phyloP scores from a whole-genome alignment of 2,113 vertebrate species.

The Elephantulus edwardii region DNA sequence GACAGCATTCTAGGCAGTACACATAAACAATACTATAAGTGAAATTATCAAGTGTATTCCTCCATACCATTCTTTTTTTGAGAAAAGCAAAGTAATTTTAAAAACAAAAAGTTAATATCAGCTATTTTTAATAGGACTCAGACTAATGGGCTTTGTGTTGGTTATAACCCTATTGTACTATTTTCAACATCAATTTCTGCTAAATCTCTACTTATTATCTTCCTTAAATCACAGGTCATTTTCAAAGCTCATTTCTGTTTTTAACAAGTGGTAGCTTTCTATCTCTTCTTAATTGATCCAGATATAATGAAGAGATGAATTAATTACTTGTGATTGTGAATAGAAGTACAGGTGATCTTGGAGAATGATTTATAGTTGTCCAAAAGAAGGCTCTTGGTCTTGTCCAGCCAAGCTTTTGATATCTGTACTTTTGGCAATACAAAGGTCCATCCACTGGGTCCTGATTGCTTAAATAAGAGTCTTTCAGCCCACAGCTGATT shows the following conservation, averaged over 20 bases:
- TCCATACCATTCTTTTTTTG: no score
- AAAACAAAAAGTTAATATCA: no score
- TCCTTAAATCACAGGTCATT: neutral
- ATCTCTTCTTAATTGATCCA: neutral
- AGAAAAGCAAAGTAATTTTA: no score
- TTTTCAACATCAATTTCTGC: neutral
- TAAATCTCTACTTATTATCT: neutral
- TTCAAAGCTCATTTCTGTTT: neutral
- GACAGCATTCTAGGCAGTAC: neutral
- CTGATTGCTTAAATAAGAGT: no score
- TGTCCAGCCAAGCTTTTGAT: no score
- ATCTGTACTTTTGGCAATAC: no score
- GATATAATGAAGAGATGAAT: neutral
- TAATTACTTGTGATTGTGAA: neutral
- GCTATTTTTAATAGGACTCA: no score
- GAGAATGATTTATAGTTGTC: neutral
- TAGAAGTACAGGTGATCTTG: neutral
- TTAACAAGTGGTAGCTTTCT: neutral
- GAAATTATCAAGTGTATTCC: neutral
- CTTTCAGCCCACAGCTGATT: no score
- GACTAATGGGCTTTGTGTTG: no score
- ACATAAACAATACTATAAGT: neutral
- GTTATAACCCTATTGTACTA: neutral
- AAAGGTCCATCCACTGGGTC: no score
- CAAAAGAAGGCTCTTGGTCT: neutral